Conservation (phyloP, 1,140 invertebrate genomes). For the Macrocentrus cingulum region DNA sequence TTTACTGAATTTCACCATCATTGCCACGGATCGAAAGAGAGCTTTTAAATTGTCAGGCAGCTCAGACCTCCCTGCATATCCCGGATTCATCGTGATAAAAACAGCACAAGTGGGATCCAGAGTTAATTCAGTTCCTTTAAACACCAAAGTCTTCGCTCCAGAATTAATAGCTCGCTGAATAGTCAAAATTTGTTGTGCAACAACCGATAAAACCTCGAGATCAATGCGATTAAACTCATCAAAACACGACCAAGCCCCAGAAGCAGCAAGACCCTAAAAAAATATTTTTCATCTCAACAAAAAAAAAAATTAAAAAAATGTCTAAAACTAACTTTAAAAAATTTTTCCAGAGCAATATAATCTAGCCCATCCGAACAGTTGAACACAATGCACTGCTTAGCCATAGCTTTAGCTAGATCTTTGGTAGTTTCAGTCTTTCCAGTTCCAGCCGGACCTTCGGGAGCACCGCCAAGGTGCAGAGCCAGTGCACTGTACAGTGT, state of each 20-base stretch:
- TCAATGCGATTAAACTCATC: constrained; percentile 92
- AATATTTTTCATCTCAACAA: constrained; percentile 15
- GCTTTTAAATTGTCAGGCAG: constrained; percentile 95
- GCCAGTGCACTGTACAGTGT: constrained; percentile 90
- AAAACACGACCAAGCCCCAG: constrained; percentile 96
- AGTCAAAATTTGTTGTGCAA: constrained; percentile 82
- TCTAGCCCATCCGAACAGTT: constrained; percentile 94
- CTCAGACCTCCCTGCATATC: constrained; percentile 88
- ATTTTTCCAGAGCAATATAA: constrained; percentile 92
- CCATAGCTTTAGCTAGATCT: constrained; percentile 94
- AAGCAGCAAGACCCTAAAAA: constrained; percentile 81
- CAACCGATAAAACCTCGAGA: constrained; percentile 87
- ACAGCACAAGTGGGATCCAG: constrained; percentile 91
- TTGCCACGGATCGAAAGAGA: constrained; percentile 91
- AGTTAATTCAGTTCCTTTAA: constrained; percentile 86
- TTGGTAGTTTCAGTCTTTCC: constrained; percentile 97
- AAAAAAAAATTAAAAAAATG: neutral
- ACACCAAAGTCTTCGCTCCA: constrained; percentile 72
- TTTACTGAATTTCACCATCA: constrained; percentile 75
- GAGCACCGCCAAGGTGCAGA: constrained; percentile 82
- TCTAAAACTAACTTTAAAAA: constrained; percentile 80
- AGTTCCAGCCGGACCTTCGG: constrained; percentile 92
- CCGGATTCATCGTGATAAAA: constrained; percentile 96
- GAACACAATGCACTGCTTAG: constrained; percentile 95
- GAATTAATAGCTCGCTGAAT: constrained; percentile 80